Evolutionary conservation across 2,888 invertebrate genomes (phyloP), one percentile per base, ranked within the genome.

Genomic region (Nomada lathburiana): DNA sequence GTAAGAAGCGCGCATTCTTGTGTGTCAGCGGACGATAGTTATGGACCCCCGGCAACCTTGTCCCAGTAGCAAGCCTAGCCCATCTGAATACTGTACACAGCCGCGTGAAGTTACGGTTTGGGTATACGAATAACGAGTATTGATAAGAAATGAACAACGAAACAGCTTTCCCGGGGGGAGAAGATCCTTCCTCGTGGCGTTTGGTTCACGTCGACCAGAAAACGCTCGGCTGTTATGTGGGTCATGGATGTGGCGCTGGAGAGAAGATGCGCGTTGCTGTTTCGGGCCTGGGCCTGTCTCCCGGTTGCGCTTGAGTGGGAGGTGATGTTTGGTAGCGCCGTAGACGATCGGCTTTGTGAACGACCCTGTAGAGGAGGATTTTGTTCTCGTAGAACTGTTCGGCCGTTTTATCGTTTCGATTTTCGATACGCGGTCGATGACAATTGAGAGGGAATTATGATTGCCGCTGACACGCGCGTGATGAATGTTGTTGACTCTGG

Each of bases 1-100:
- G 86, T 75, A 90, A 90, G 88, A 89, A 89, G 89, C 89, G 89
- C 88, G 91, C 91, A 92, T 92, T 92, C 91, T 92, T 92, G 89
- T 91, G 86, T 91, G 91, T 90, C 90, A 89, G 89, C 88, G 80
- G 85, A 82, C 88, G 91, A 92, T 92, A 92, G 92, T 92, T 92
- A 92, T 92, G 92, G 92, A 90, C 89, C 92, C 89, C 90, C 83
- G 91, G 90, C 92, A 93, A 92, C 93, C 93, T 93, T 93, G 93
- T 93, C 93, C 92, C 93, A 93, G 92, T 93, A 91, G 89, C 86
- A 84, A 80, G 83, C 78, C 59, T 52, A 84, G 75, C 42, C 70
- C 78, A 70, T 79, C 70, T 74, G 69, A 59, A 29, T 18, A 70
- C 64, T 50, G 53, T 47, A 36, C 16, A 50, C 20, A 11, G 20